These are phyloP conservation scores for Simalia tracyae DNA, from an alignment of 2,797 vertebrate species.

Conservation along the genomic window DNA sequence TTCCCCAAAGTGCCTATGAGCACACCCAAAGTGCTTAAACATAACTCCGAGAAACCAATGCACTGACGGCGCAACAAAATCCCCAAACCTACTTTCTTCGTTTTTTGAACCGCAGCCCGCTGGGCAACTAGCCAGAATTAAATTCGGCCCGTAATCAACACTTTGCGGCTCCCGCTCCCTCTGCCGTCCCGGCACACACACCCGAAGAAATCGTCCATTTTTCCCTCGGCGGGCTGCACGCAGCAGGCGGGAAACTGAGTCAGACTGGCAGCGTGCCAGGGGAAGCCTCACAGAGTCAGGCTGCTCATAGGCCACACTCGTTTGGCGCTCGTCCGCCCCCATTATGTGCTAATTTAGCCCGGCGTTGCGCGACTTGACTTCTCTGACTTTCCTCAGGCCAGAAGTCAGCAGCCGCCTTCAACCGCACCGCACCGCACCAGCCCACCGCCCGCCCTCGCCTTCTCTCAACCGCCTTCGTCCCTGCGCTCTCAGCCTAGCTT, in stretches of 20 bases:
- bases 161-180: too few relatives aligned
- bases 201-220: too few relatives aligned
- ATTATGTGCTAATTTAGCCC: conserved; percentile 30
- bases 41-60: background rate
- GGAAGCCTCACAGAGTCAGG: background rate
- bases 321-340: background rate
- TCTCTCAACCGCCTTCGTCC: background rate
- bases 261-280: background rate
- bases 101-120: too few relatives aligned
- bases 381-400: conserved; percentile 5
- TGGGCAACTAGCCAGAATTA: background rate
- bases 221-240: background rate
- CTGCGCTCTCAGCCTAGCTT: conserved; percentile 28
- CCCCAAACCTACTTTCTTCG: background rate
- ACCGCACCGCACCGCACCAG: background rate
- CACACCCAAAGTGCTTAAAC: background rate
- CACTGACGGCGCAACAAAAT: background rate
- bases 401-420: background rate
- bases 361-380: background rate
- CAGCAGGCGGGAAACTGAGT: background rate
- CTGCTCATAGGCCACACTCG: background rate
- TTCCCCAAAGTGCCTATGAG: background rate
- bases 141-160: background rate
- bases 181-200: background rate
- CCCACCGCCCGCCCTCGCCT: background rate